Conservation (phyloP, 2,888 invertebrate species). For the Pyrochroa serraticornis region DNA sequence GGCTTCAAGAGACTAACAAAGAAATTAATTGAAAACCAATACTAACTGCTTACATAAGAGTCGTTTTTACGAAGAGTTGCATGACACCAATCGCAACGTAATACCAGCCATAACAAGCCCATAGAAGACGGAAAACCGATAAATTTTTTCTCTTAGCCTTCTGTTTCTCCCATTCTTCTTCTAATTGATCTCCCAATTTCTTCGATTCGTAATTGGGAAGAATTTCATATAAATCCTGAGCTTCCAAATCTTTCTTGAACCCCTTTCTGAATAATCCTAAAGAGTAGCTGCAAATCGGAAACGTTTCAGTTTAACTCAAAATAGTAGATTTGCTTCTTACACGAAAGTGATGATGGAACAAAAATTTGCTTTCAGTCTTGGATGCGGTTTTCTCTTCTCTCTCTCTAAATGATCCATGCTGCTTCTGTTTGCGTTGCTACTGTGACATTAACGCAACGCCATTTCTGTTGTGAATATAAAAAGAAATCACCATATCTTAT, state of each 20-base stretch:
- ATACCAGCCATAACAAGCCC: constrained; percentile 23
- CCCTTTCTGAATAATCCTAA: constrained; percentile 70
- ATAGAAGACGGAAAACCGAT: constrained; percentile 19
- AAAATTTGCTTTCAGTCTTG: constrained; percentile 40
- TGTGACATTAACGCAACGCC: neutral
- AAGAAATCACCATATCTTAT: constrained; percentile 12
- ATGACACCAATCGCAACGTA: constrained; percentile 17
- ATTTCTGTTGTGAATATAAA: neutral
- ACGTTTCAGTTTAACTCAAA: constrained; percentile 51
- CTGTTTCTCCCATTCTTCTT: constrained; percentile 42
- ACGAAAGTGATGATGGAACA: constrained; percentile 41
- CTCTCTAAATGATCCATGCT: constrained; percentile 41
- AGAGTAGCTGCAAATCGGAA: constrained; percentile 65
- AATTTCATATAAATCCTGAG: constrained; percentile 64
- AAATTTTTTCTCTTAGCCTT: constrained; percentile 9
- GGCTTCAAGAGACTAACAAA: constrained; percentile 30
- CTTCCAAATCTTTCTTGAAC: constrained; percentile 66
- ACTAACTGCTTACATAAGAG: constrained; percentile 15
- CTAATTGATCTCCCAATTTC: constrained; percentile 43
- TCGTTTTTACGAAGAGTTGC: constrained; percentile 24
- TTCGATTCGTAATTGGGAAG: constrained; percentile 52
- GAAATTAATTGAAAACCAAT: constrained; percentile 3
- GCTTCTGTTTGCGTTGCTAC: neutral
- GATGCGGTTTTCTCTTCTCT: constrained; percentile 35
- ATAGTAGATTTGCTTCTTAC: constrained; percentile 45